Evolutionary conservation across 2,797 vertebrate genomes (phyloP).

Genomic region (Taenioides sp.): DNA sequence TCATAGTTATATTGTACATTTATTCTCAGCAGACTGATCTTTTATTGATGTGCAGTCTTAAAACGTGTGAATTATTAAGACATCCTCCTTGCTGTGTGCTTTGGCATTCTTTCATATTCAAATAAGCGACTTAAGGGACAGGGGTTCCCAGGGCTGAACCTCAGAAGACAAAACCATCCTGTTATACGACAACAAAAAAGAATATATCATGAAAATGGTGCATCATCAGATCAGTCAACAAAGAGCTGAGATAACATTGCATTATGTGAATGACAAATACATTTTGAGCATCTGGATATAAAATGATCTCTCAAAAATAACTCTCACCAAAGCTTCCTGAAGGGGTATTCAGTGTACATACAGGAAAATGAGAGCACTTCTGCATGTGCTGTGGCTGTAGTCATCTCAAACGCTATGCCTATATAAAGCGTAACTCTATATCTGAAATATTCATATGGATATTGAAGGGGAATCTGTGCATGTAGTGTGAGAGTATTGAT

Average conservation of each 20-base stretch:
- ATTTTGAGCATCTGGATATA: background rate
- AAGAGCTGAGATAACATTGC: background rate
- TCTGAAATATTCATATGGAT: constrained; percentile 34
- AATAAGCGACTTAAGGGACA: constrained; percentile 21
- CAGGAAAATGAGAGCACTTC: background rate
- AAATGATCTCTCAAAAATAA: background rate
- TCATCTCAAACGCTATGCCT: background rate
- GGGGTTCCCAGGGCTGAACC: constrained; percentile 18
- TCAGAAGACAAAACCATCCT: background rate
- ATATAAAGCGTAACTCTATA: constrained; percentile 13
- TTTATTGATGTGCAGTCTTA: constrained; percentile 74
- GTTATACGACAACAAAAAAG: background rate
- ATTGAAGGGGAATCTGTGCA: constrained; percentile 17
- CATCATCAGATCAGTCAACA: background rate
- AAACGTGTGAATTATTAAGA: constrained; percentile 74
- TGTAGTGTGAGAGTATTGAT: constrained; percentile 17
- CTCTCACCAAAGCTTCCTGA: background rate
- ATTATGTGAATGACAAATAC: too few species aligned
- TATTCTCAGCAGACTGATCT: constrained; percentile 49
- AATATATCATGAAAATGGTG: background rate
- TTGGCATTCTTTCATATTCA: constrained; percentile 54
- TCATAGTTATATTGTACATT: constrained; percentile 32
- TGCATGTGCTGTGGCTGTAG: background rate
- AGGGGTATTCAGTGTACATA: background rate
- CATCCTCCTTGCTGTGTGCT: constrained; percentile 33